Evolutionary conservation across 2,888 invertebrate genomes (phyloP), one percentile per base, ranked within the genome.

Genomic region (Agrotis clavis): DNA sequence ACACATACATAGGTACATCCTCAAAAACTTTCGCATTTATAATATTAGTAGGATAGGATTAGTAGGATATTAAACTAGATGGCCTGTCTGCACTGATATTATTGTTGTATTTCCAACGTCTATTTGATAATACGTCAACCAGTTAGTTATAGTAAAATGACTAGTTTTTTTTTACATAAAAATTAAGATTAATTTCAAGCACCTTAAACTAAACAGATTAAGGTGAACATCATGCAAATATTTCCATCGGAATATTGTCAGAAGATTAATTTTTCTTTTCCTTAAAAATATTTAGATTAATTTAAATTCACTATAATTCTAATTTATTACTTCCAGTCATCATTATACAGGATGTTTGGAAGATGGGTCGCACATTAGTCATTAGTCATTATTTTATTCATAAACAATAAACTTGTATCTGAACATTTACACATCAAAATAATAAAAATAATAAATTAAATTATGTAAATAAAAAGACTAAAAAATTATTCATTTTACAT

Each of bases 201-300:
- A 1, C 59, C 63, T 71, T 75, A 79, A 45, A 4, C 50, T 7
- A 1, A 45, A 59, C 21, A 45, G 53, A 67, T 79, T 77, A 59
- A 59, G 13, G 18, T 53, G 11, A 45, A 74, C 21, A 67, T 51
- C 51, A 67, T 50, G 59, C 56, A 67, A 79, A 77, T 79, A 67
- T 80, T 67, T 67, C 74, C 45, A 59, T 25, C 13, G 30, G 53
- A 74, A 80, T 54, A 59, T 63, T 65, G 11, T 16, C 19, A 19
- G 7, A 59, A 50, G n/a, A 75, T 75, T 11, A 48, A 56, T 68
- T 11, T 54, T 57, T 41, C 50, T 14, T 59, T 41, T 54, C 45
- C 60, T 19, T 74, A 53, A 59, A 65, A 54, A 65, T 54, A 14
- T 78, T 81, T 60, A 56, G 25, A 77, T 81, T 67, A 77, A 77